Evolutionary conservation across 2,797 vertebrate genomes (phyloP), one percentile per base, ranked within the genome.

Genomic region (Gastrophryne carolinensis): DNA sequence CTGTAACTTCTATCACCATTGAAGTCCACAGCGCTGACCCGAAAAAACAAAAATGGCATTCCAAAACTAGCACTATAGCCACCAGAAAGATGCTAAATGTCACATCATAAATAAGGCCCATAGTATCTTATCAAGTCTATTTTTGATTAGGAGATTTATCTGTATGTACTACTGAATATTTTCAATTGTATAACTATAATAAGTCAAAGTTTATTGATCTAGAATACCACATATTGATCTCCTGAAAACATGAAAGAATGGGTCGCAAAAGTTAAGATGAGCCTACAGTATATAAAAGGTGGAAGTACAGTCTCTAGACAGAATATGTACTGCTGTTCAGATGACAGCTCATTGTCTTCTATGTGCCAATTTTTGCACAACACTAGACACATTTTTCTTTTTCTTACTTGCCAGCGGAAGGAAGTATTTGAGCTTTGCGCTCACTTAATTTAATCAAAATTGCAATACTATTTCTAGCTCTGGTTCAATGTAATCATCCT

Each of bases 371-470:
- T 70, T 65, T 69, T 71, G 50, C 21, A 57, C 37, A 75, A 66
- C 53, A 50, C 50, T 64, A 37, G 75, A 24, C 30, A 71, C 39
- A 71, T 77, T 56, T 71, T 57, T 64, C 49, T 76, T 11, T 63
- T 70, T 64, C 67, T 50, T 30, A 3, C 27, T 77, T 64, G 67
- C 75, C 60, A 57, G 75, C 50, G 49, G 75, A 66, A 77, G 60
- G 50, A 71, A 64, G 67, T 69, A 60, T 71, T 64, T 77, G 64
- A 49, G 49, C 75, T 77, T 77, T 77, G 75, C 71, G 71, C 66
- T 77, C 67, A 77, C 71, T 77, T 71, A 77, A 65, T 75, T 75
- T 77, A 58, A 57, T 77, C 24, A 63, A 77, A 77, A 77, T 77
- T 77, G 75, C 58, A 71, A 41, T 71, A 71, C 67, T 77, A 77